A percentile compares a stretch with the other conserved stretches of the same genome.
Evolutionary conservation across 1,140 invertebrate species (phyloP).

Genomic region (Saccostrea echinata): DNA sequence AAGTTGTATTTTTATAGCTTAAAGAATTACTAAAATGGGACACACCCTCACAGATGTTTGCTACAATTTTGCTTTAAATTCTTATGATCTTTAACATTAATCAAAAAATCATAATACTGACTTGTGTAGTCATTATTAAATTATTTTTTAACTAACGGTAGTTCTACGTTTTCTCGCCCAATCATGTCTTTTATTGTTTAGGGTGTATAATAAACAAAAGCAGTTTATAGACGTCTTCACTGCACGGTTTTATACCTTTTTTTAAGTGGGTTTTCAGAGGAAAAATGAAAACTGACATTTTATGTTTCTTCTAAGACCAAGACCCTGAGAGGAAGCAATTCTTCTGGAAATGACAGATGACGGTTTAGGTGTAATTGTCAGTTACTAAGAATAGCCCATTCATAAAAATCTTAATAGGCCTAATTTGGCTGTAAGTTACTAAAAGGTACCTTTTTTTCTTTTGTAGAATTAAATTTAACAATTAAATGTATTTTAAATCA

Average conservation of each 20-base stretch:
- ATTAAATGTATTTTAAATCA: conserved; percentile 2
- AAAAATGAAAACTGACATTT: conserved; percentile 28
- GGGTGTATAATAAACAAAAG: conserved; percentile 32
- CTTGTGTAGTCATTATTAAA: background rate
- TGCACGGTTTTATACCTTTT: background rate
- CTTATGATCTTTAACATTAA: background rate
- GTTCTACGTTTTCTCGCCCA: background rate
- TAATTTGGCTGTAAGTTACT: background rate
- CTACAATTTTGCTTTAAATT: background rate
- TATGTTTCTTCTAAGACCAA: conserved; percentile 10
- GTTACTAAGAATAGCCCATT: conserved; percentile 32
- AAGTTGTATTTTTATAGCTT: background rate
- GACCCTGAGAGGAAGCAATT: background rate
- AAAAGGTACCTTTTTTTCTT: background rate
- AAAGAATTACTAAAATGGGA: background rate
- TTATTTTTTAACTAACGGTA: background rate
- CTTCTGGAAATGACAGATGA: conserved; percentile 19
- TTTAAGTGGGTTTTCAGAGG: background rate
- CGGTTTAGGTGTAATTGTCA: conserved; percentile 1
- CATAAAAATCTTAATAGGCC: conserved; percentile 22
- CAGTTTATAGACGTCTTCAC: background rate
- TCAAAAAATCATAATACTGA: background rate
- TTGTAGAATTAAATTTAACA: background rate
- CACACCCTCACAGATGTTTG: background rate
- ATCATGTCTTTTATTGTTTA: background rate